Evolutionary conservation across 2,888 invertebrate species (phyloP), one percentile per base, ranked within the genome.

Genomic region (Seira ritae): DNA sequence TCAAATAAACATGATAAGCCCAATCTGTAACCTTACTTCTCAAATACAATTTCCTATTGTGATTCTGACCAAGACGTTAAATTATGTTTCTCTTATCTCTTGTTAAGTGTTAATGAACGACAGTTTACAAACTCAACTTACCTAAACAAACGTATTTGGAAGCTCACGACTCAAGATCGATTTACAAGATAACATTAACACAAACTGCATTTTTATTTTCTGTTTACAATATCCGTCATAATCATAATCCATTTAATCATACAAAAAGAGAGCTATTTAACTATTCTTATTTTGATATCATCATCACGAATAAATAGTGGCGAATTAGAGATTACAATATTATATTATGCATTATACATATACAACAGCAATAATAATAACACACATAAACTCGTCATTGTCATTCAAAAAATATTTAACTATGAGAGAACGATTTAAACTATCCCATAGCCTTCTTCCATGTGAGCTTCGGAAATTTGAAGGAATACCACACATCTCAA

Each of bases 381-480:
- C 50, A 50, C 50, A 50, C 50, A n/a, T 50, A 3, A 50, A 50
- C 50, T 50, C 31, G 31, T 31, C 50, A 50, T 50, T 15, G 50
- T 12, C 50, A 50, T 50, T 50, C 50, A 50, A 50, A 50, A 50
- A 50, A 50, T 8, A 50, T 8, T 19, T 70, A 70, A 12, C 24
- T 74, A 68, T 80, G 80, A 74, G 80, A 73, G 50, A 73, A 68
- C 60, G 6, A 50, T 31, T 50, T 66, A 60, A 72, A 37, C 66
- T 76, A 81, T 81, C 76, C 66, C 82, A 82, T 72, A 82, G 62
- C 82, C 82, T 82, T 77, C 82, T 72, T 67, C 76, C 76, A 17
- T 73, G 31, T 19, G 23, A 65, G 15, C 31, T 42, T 50, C 8
- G 22, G 8, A 55, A 55, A 55, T 8, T 19, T 20, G 60, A 15